phyloP scores from a whole-genome alignment of 2,797 vertebrate species.

The Semaprochilodus insignis region DNA sequence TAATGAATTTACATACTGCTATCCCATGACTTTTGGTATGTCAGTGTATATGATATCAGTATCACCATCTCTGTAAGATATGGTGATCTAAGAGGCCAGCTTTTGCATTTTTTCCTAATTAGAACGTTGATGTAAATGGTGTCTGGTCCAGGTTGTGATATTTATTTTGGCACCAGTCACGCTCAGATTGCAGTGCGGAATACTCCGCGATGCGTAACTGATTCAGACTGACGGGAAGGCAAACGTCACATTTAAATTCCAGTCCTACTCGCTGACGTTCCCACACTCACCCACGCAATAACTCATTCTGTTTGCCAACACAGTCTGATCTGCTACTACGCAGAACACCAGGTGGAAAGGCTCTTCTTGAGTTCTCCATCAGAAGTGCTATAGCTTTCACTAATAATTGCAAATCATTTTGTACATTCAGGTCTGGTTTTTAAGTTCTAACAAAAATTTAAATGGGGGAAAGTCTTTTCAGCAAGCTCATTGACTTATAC shows the following conservation, averaged over 20 bases:
- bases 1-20: too few relatives aligned
- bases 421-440: too few relatives aligned
- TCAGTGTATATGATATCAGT: too few relatives aligned
- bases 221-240: constrained; percentile 16
- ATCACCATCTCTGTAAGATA: background rate
- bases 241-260: background rate
- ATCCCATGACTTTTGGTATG: too few relatives aligned
- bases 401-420: background rate
- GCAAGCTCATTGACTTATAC: too few relatives aligned
- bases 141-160: background rate
- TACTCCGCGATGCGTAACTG: background rate
- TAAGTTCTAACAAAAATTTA: too few relatives aligned
- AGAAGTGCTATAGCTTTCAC: background rate
- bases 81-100: background rate
- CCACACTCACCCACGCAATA: background rate
- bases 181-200: background rate
- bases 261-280: background rate
- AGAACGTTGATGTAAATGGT: background rate
- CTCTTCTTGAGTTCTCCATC: background rate
- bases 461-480: too few relatives aligned
- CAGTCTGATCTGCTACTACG: background rate
- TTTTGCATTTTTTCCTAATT: background rate
- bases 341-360: background rate
- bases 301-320: background rate
- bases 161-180: background rate